Base-by-base conservation (phyloP, 1,140 invertebrate genomes). In the Sminthurides bifidus region DNA sequence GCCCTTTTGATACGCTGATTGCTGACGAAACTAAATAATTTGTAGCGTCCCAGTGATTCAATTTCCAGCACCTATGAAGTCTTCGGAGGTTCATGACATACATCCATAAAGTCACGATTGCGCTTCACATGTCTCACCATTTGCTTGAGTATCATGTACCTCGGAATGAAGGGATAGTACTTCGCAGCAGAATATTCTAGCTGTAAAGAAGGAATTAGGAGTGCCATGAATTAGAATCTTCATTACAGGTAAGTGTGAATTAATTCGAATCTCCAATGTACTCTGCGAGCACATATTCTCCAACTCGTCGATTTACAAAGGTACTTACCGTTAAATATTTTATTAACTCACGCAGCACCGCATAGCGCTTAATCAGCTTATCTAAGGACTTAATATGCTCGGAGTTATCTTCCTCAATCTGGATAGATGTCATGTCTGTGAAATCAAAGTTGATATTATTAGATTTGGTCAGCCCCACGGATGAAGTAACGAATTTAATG, bases 341-440 rank as follows among this genome's bases (percentile, higher is more conserved):
- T 65, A 93, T 91, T 55, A 92, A 77, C 70, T 87, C 86, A 68
- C 88, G 79, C 43, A 93, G 73, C 40, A 86, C 88, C 4, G 85
- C 82, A 68, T 93, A 94, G 70, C 92, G 92, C 71, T 92, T 92
- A 48, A 93, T 71, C 48, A 92, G 75, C 66, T 88, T 79, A 69
- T 92, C 92, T 43, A 93, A 76, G 69, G 92, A 89, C 70, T 92
- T 92, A 60, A 87, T 92, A 79, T 92, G 82, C 72, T 89, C 86
- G 4, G 86, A 92, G 68, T 92, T 92, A 70, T 93, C 89, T 8
- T 82, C 78, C 69, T 91, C 85, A 61, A 94, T 90, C 71, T 90
- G 87, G n/a, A 84, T 82, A 37, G 85, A 89, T 52, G 84, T 90
- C 84, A 91, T 87, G 71, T 85, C 87, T 92, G 74, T 43, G 79